These are phyloP conservation scores for Phalacrocorax aristotelis DNA, from an alignment of 2,113 vertebrate genomes.

Conservation along the genomic window DNA sequence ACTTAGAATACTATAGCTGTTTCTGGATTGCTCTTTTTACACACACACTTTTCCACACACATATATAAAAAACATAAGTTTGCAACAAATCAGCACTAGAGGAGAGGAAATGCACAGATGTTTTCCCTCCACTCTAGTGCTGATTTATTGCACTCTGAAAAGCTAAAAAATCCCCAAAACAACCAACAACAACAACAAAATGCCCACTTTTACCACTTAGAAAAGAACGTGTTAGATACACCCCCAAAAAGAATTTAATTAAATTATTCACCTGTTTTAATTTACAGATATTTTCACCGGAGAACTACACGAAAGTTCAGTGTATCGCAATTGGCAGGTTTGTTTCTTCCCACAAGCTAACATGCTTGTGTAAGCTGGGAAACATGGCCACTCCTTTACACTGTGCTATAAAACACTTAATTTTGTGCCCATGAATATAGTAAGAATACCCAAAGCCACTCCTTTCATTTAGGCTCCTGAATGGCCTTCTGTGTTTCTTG, in stretches of 20 bases:
- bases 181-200: too few relatives aligned
- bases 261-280: background rate
- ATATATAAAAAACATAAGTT: background rate
- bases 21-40: background rate
- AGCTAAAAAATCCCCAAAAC: background rate
- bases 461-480: background rate
- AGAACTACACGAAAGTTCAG: fast-evolving
- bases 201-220: background rate
- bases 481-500: background rate
- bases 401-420: background rate
- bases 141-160: background rate
- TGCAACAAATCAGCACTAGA: background rate
- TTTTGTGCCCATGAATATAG: background rate
- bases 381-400: background rate
- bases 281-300: background rate
- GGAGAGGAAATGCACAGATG: background rate
- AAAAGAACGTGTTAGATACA: background rate
- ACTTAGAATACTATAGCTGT: background rate
- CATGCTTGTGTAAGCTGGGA: fast-evolving
- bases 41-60: background rate
- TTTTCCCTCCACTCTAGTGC: background rate
- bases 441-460: background rate
- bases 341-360: background rate
- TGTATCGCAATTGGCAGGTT: background rate
- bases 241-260: background rate